These are phyloP conservation scores for Hetaerina titia DNA, from an alignment of 2,888 invertebrate genomes.

Conservation along the genomic window DNA sequence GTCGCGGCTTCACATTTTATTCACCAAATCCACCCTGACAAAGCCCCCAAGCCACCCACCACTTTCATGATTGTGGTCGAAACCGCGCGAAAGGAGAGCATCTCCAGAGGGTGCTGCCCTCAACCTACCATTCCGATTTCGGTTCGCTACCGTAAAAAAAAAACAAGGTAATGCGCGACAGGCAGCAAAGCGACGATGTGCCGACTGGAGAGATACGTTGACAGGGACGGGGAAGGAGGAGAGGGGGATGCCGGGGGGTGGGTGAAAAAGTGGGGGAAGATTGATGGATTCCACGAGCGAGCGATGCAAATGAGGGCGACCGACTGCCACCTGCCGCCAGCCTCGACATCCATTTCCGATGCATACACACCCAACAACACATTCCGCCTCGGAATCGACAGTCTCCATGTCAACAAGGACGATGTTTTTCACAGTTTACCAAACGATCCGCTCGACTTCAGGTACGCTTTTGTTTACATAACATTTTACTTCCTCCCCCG, in stretches of 20 bases:
- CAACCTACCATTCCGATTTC: not conserved
- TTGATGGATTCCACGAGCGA: not conserved
- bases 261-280: not conserved
- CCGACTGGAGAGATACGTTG: not conserved
- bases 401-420: not conserved
- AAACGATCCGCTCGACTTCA: not conserved
- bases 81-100: not conserved
- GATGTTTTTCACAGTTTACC: not conserved
- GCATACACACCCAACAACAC: not conserved
- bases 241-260: not conserved
- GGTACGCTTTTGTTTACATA: not conserved
- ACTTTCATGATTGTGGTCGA: not conserved
- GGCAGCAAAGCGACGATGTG: not conserved
- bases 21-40: no score
- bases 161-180: not conserved
- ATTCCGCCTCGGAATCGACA: not conserved
- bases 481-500: not conserved
- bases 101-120: not conserved
- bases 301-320: slow-evolving; percentile 43
- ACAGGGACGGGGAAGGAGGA: no score
- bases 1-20: no score
- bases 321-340: not conserved
- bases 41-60: no score
- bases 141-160: not conserved
- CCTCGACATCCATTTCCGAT: not conserved